A percentile compares a stretch with the other conserved stretches of the same genome.
Conservation (phyloP, 2,113 vertebrate species). For the Prunella fulvescens region DNA sequence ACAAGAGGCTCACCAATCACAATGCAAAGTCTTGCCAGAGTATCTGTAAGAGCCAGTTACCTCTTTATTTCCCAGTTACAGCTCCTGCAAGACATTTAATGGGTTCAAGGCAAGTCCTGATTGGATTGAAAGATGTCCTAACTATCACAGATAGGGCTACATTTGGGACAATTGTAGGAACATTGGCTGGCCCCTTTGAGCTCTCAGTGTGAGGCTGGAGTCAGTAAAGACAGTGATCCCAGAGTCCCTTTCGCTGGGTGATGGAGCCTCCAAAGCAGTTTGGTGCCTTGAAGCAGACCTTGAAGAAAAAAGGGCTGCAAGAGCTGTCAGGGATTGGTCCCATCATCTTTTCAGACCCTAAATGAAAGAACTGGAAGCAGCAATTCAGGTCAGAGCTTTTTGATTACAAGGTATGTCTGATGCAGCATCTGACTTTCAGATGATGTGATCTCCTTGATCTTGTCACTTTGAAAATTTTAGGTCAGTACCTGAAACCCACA, state of each 20-base stretch:
- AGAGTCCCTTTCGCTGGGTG: not conserved
- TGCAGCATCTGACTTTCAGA: not conserved
- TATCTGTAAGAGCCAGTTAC: not conserved
- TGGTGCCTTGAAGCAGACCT: not conserved
- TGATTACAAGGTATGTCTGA: not conserved
- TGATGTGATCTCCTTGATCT: not conserved
- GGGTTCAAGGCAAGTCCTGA: not conserved
- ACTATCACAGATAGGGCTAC: not conserved
- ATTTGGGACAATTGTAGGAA: not conserved
- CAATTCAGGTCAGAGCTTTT: not conserved
- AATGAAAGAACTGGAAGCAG: not conserved
- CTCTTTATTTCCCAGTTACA: not conserved
- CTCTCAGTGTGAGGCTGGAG: not conserved
- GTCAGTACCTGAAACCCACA: not conserved
- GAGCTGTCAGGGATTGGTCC: not conserved
- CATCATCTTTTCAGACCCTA: not conserved
- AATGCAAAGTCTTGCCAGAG: not conserved
- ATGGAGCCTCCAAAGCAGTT: not conserved
- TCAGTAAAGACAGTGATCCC: not conserved
- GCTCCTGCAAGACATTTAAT: not conserved
- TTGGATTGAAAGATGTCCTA: not conserved
- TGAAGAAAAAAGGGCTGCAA: not conserved
- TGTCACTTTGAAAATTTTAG: not conserved
- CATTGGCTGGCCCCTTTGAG: not conserved
- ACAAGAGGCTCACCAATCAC: fast-evolving